Evolutionary conservation across 2,113 vertebrate genomes (phyloP), one percentile per base, ranked within the genome.

Genomic region (Limnothrissa miodon): DNA sequence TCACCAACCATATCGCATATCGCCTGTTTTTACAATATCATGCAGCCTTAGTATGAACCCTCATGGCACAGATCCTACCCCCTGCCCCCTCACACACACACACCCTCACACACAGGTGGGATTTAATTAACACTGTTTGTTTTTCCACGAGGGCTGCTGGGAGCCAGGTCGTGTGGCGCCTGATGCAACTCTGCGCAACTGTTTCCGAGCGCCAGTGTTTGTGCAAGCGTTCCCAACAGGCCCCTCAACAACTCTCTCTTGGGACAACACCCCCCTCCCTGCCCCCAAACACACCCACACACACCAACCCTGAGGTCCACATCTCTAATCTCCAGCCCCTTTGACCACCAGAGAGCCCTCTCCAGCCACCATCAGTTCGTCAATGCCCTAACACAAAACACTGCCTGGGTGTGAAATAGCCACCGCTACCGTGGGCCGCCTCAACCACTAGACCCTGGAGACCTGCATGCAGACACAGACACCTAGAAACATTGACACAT

Each of bases 91-190:
- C 53, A 9, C 17, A 56, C 62, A 23, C 62, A 21, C 33, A 78
- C 36, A 45, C 83, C 83, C 45, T 53, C 79, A 93, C 91, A 90
- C 93, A 92, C 93, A 91, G 89, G 92, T 90, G 93, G 92, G 92
- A 95, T 95, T 95, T 93, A 91, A 94, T 95, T 94, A 95, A 91
- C 92, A 93, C 82, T 90, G 93, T 94, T 95, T 93, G 92, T 92
- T 94, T 94, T 33, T 94, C 89, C 91, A 89, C 86, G 90, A 83
- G 87, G 86, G 83, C 89, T 90, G 86, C 82, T 87, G 90, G 93
- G 92, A 90, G 91, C 90, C 3, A 74, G 66, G 59, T 13, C 91
- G 90, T 83, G 56, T 45, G 83, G 89, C 90, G 91, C 93, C 95
- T 95, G 95, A 95, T 90, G 94, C 94, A 95, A 95, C 83, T 90